A percentile compares a stretch with the other conserved stretches of the same genome.
Evolutionary conservation across 2,888 invertebrate genomes (phyloP).

Genomic region (Nephrocerus scutellatus): DNA sequence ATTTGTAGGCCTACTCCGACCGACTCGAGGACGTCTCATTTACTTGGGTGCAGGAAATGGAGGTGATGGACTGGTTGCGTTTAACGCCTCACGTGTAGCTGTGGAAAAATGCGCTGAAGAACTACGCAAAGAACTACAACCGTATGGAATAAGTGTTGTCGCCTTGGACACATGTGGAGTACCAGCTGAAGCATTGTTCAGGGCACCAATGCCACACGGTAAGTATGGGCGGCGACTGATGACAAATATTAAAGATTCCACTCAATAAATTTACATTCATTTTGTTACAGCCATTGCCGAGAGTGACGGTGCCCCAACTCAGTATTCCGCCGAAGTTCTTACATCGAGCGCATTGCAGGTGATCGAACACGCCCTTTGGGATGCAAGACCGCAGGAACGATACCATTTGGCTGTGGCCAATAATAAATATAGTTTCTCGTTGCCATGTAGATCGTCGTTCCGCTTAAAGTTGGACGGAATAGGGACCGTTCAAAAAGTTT

Average conservation of each 20-base stretch:
- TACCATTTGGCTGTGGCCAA: conserved; percentile 42
- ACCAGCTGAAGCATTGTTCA: conserved; percentile 58
- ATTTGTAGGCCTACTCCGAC: conserved; percentile 65
- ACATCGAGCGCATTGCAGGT: conserved; percentile 55
- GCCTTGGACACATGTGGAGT: conserved; percentile 66
- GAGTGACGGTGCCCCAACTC: conserved; percentile 56
- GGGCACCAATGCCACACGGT: conserved; percentile 54
- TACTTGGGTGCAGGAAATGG: conserved; percentile 54
- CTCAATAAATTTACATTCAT: background rate
- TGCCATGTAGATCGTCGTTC: conserved; percentile 48
- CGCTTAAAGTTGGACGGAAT: conserved; percentile 31
- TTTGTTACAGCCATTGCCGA: conserved; percentile 33
- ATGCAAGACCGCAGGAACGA: conserved; percentile 52
- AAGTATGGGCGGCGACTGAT: conserved; percentile 40
- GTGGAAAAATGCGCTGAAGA: conserved; percentile 75
- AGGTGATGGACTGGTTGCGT: conserved; percentile 53
- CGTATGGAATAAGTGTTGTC: conserved; percentile 66
- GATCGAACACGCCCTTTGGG: conserved; percentile 57
- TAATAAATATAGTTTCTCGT: conserved; percentile 45
- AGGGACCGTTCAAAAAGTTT: conserved; percentile 21
- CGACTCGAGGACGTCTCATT: conserved; percentile 59
- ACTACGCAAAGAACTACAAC: conserved; percentile 60
- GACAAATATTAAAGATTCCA: background rate
- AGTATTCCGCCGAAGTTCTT: conserved; percentile 58
- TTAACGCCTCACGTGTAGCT: conserved; percentile 61